phyloP scores from a whole-genome alignment of 2,888 invertebrate species.

The Patella depressa region DNA sequence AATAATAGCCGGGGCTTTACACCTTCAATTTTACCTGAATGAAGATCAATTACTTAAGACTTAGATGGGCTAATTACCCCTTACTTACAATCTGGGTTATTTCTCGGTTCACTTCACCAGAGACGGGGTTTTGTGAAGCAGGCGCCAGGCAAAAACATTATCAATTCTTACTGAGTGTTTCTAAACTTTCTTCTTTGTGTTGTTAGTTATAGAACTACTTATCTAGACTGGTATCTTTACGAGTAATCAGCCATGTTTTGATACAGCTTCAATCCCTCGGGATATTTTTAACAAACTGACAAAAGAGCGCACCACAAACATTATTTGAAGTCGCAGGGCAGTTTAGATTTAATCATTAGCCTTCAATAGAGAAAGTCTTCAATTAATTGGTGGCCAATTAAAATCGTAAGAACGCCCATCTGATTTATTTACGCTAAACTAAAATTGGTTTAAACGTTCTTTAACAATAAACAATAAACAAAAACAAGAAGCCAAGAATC shows the following conservation, averaged over 20 bases:
- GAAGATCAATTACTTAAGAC: conserved; percentile 8
- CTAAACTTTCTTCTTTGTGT: conserved; percentile 10
- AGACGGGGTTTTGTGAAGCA: not conserved
- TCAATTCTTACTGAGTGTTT: conserved; percentile 2
- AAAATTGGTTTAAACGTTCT: not conserved
- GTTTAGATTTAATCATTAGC: conserved; percentile 4
- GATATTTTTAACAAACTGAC: conserved; percentile 9
- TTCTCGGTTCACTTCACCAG: conserved; percentile 8
- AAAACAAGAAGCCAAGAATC: too few relatives aligned
- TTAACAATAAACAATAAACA: not conserved
- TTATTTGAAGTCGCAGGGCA: not conserved
- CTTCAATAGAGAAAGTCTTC: not conserved
- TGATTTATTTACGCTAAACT: conserved; percentile 7
- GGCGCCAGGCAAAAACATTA: conserved; percentile 9
- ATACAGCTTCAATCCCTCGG: conserved; percentile 4
- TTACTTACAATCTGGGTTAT: not conserved
- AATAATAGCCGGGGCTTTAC: not conserved
- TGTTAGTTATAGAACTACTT: conserved; percentile 7
- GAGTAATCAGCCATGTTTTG: conserved; percentile 6
- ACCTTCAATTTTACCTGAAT: not conserved
- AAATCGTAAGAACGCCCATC: not conserved
- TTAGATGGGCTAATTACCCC: conserved; percentile 9
- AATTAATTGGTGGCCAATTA: conserved; percentile 9
- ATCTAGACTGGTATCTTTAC: not conserved
- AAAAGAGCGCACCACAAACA: not conserved